A percentile compares a stretch with the other conserved stretches of the same genome.
Conservation (phyloP, 1,140 invertebrate genomes). For the Drosophila simulans region DNA sequence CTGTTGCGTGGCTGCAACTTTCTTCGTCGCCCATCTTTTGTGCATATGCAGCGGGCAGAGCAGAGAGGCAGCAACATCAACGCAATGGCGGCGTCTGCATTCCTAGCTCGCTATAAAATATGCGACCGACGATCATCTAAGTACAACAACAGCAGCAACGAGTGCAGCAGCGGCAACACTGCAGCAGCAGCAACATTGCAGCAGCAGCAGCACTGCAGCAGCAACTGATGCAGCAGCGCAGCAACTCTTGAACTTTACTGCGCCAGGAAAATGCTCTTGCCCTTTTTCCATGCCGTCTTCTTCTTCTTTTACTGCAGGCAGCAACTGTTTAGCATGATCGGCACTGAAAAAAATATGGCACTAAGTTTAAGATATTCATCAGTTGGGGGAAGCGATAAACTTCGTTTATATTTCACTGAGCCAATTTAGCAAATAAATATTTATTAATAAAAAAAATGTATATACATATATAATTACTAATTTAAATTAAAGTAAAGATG, state of each 20-base stretch:
- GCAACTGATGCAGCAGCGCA: conserved; percentile 29
- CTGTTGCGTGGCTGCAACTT: conserved; percentile 69
- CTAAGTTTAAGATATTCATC: too few relatives aligned
- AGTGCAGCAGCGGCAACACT: conserved; percentile 27
- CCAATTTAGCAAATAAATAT: too few relatives aligned
- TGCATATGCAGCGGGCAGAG: conserved; percentile 70
- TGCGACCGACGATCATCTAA: conserved; percentile 73
- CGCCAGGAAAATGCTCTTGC: conserved; percentile 75
- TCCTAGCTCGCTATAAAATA: conserved; percentile 75
- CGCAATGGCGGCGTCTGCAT: conserved; percentile 70
- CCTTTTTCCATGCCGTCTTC: conserved; percentile 54
- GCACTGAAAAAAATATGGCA: conserved; percentile 26
- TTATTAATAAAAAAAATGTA: too few relatives aligned
- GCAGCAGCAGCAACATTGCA: conserved; percentile 46
- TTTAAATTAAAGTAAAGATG: too few relatives aligned
- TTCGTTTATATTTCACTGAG: too few relatives aligned
- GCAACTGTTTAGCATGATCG: conserved; percentile 71
- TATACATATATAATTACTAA: too few relatives aligned
- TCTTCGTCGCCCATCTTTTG: conserved; percentile 75
- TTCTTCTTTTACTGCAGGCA: conserved; percentile 38
- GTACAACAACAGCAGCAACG: conserved; percentile 39
- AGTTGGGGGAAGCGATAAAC: too few relatives aligned
- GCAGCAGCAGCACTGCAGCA: conserved; percentile 45
- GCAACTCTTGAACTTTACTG: conserved; percentile 78
- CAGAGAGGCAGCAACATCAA: conserved; percentile 50